Percentiles rank a stretch among this genome's conserved stretches.
Evolutionary conservation across 1,140 invertebrate genomes (phyloP).

Genomic region (Anastatus disparis): DNA sequence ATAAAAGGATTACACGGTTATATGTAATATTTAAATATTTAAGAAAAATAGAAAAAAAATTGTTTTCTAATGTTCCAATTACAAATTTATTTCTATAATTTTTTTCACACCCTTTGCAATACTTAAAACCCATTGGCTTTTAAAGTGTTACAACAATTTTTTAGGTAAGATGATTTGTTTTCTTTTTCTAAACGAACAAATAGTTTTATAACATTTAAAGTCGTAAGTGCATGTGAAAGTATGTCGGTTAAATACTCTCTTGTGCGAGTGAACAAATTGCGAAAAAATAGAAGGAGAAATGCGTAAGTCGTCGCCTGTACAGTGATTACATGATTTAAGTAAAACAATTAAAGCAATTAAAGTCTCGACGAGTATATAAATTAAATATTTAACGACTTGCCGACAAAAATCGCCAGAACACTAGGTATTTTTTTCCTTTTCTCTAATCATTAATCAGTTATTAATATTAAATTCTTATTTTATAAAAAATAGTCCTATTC

Average conservation of each 20-base stretch:
- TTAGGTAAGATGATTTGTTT: slow-evolving; percentile 9
- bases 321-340: slow-evolving; percentile 9
- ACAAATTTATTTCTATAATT: slow-evolving; percentile 32
- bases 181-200: slow-evolving; percentile 30
- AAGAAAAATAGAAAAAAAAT: background rate
- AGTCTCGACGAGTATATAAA: slow-evolving; percentile 12
- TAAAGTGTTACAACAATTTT: slow-evolving; percentile 25
- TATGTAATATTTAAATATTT: background rate
- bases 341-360: too few species aligned
- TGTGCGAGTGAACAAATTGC: slow-evolving; percentile 33
- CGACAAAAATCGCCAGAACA: slow-evolving; percentile 10
- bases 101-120: slow-evolving; percentile 15
- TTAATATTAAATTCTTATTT: slow-evolving; percentile 26
- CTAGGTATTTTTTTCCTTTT: background rate
- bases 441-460: slow-evolving; percentile 12
- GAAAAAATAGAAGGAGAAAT: slow-evolving; percentile 24
- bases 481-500: slow-evolving; percentile 35
- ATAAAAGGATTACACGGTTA: background rate
- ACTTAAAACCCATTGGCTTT: slow-evolving; percentile 1
- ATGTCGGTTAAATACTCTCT: slow-evolving; percentile 22
- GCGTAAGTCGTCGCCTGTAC: slow-evolving; percentile 20
- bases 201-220: slow-evolving; percentile 23
- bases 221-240: slow-evolving; percentile 21
- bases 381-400: slow-evolving; percentile 14
- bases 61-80: slow-evolving; percentile 8